Evolutionary conservation across 1,140 invertebrate species (phyloP), one percentile per base, ranked within the genome.

Genomic region (Oreohelix idahoensis): DNA sequence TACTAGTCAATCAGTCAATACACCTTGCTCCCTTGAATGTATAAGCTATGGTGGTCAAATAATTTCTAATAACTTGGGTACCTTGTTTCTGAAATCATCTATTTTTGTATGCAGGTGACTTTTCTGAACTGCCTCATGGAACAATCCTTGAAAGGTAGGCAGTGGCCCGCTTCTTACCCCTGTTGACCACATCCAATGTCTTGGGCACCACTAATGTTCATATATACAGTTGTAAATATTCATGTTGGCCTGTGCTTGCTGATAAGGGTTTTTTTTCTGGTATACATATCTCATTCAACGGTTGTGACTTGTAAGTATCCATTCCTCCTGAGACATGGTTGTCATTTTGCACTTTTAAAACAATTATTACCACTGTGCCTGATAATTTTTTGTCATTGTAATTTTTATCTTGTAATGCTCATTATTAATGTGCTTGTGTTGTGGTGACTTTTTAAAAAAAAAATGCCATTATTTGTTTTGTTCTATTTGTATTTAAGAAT

Each of bases 301-400:
- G 75, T 77, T 77, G 75, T 77, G 75, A 77, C 75, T 53, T 77
- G 75, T 77, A 77, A 51, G 8, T 51, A 77, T 51, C 51, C 75
- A 77, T 77, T 77, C 75, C 75, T 77, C 75, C 75, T 26, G 20
- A 66, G 5, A 4, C 20, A 66, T 8, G 63, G 63, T 66, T 66
- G 63, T 66, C 2, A 66, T 66, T 66, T 66, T 29, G 10, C 2
- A 10, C 17, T 32, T 66, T 39, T 42, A 39, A 45, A 42, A 74
- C 23, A 74, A 39, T 11, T 74, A 38, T 42, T 32, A 74, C 71
- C 71, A 39, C 20, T 74, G 71, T 74, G 71, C 71, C 71, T 74
- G 42, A 39, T 74, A 2, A 74, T 74, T 74, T 39, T n/a, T 42
- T 74, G 15, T 39, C 71, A 74, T 42, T 39, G 1, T 45, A 4